Evolutionary conservation across 2,888 invertebrate species (phyloP), one percentile per base, ranked within the genome.

Genomic region (Agrotis segetum): DNA sequence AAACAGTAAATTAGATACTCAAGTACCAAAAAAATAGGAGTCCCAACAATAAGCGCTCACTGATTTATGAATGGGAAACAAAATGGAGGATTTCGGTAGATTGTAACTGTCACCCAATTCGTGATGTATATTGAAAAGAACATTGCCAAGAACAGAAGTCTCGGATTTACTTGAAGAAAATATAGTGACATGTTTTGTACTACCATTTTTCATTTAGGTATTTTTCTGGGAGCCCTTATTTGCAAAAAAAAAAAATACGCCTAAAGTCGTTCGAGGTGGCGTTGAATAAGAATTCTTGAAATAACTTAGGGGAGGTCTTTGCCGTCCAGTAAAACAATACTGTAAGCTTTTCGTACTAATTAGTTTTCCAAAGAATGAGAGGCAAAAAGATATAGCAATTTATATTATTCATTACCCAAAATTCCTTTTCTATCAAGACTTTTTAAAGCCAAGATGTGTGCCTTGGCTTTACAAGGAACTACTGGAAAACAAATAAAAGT

Each of bases 61-160:
- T 47, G 70, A 66, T 66, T 66, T 66, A 70, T 46, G 56, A 59
- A 52, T 46, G n/a, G 50, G 14, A 47, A 29, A 59, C 44, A 66
- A 71, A 71, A 60, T 49, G 50, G 47, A n/a, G 55, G 60, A 59
- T 60, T 53, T 9, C 1, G 19, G 19, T 40, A 29, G n/a, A 60
- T 67, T 24, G 46, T 21, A 14, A 47, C 46, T 40, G 44, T 60
- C 44, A 44, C 5, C 11, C 19, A 11, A 17, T 44, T 60, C 46
- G 7, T 46, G 60, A 46, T 24, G 46, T 46, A 46, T 53, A 53
- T 53, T 47, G 24, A 16, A 69, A 40, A 58, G 56, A 44, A 44
- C 13, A 49, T 47, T 24, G 14, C 11, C 14, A 14, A 49, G 9
- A 66, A n/a, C 34, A 7, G 7, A 67, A 29, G 14, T 19, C 40